Percentiles rank a stretch among this genome's conserved stretches.
These are phyloP conservation scores for Pseudomyrmex flavicornis DNA, from an alignment of 1,140 invertebrate species.

Conservation along the genomic window DNA sequence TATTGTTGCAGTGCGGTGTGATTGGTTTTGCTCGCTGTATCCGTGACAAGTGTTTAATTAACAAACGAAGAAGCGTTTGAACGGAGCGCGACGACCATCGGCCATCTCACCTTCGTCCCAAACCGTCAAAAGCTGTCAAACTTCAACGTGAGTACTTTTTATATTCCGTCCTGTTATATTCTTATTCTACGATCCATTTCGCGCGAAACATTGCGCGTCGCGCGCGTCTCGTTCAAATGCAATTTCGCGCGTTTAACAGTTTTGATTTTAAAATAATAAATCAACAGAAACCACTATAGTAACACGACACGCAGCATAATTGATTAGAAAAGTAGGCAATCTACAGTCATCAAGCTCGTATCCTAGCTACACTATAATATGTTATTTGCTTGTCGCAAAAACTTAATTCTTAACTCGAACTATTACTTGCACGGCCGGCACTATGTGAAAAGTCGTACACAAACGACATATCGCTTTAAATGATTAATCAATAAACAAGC, in stretches of 20 bases:
- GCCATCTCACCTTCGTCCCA: background rate
- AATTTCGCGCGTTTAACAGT: background rate
- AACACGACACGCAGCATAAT: constrained; percentile 24
- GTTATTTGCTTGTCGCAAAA: constrained; percentile 49
- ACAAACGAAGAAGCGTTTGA: no score
- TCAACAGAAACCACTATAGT: constrained; percentile 52
- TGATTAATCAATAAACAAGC: constrained; percentile 36
- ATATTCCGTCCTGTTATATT: constrained; percentile 11
- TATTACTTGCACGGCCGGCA: constrained; percentile 60
- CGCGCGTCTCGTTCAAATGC: background rate
- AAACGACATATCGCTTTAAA: constrained; percentile 24
- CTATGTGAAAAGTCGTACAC: constrained; percentile 43
- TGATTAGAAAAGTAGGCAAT: constrained; percentile 34
- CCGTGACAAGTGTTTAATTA: background rate
- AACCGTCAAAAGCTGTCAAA: background rate
- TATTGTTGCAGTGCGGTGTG: background rate
- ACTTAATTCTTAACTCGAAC: constrained; percentile 34
- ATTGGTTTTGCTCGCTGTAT: background rate
- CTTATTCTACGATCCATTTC: background rate
- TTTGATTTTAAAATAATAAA: constrained; percentile 41
- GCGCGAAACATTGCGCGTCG: background rate
- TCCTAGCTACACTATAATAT: constrained; percentile 13
- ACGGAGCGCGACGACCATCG: background rate
- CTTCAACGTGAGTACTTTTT: background rate
- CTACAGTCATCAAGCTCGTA: constrained; percentile 45